Evolutionary conservation across 2,888 invertebrate species (phyloP), one percentile per base, ranked within the genome.

Genomic region (Synergus laeviventris): DNA sequence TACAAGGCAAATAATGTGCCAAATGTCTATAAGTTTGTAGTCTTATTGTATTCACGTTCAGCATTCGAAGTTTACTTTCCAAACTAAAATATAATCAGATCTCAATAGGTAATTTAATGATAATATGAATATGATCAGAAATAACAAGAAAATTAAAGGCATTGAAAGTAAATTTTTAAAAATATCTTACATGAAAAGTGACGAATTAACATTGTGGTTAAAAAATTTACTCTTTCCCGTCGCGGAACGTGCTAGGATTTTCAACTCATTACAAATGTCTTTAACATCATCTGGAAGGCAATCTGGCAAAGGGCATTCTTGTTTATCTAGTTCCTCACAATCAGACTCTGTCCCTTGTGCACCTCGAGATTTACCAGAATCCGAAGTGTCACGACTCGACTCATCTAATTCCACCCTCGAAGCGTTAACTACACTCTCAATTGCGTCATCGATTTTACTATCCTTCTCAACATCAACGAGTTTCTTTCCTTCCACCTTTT

Each of bases 381-480:
- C 89, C 31, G 86, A 82, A 49, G 89, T 90, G 73, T 90, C 91
- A 24, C 85, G 86, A 81, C 91, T 91, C 31, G 89, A 90, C 54
- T 91, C 91, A 70, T 90, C 91, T 39, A 79, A 80, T 12, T 89
- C 90, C 2, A 85, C 84, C 76, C 88, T 84, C 4, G 88, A 89
- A n/a, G 91, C 92, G 84, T 91, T 92, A 18, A 93, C 91, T 16
- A 93, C 93, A 59, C 93, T 92, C 83, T 93, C 93, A 81, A 93
- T 93, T 18, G 92, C 91, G 83, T 92, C 92, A 74, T 91, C 91
- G 61, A 93, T 91, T 79, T 91, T 92, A 79, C 91, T 91, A 81
- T 92, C 91, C 80, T 91, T 91, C 74, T 87, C 86, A 60, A 86
- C 81, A 79, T 86, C 84, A 21, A 86, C 78, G 38, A 84, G 77